phyloP scores from a whole-genome alignment of 2,113 vertebrate genomes.

The Phyllostomus discolor region DNA sequence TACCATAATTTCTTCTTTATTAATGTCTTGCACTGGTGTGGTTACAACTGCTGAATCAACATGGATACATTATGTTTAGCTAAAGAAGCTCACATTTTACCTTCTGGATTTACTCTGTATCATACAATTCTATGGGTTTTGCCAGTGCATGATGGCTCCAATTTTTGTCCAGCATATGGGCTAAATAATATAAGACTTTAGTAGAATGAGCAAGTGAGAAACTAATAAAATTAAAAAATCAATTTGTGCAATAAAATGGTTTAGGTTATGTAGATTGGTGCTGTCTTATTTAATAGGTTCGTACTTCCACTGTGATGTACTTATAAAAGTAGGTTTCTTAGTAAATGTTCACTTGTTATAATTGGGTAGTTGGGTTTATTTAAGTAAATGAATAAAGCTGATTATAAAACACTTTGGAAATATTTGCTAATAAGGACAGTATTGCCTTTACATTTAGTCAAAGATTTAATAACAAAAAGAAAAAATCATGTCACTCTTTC shows the following conservation, averaged over 20 bases:
- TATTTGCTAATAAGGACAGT: not conserved
- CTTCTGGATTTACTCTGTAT: not conserved
- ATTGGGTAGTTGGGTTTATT: not conserved
- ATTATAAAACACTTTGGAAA: not conserved
- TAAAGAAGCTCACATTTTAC: not conserved
- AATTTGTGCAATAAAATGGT: conserved; percentile 17
- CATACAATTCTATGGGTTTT: not conserved
- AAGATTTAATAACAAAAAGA: not conserved
- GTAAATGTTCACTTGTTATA: not conserved
- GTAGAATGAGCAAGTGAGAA: not conserved
- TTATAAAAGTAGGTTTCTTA: conserved; percentile 39
- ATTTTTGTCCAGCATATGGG: not conserved
- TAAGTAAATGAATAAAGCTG: conserved; percentile 9
- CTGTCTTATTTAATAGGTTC: not conserved
- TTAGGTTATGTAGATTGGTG: conserved; percentile 35
- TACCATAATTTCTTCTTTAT: not conserved
- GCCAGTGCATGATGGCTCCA: not conserved
- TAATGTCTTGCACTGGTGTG: not conserved
- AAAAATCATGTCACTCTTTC: not conserved
- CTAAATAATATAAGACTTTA: conserved; percentile 23
- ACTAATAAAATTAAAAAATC: conserved; percentile 16
- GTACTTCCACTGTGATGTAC: not conserved
- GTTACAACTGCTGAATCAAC: not conserved
- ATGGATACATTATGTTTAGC: not conserved
- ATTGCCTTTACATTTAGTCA: not conserved